phyloP scores from a whole-genome alignment of 2,888 invertebrate genomes.

The Lepidocyrtoides sp. region DNA sequence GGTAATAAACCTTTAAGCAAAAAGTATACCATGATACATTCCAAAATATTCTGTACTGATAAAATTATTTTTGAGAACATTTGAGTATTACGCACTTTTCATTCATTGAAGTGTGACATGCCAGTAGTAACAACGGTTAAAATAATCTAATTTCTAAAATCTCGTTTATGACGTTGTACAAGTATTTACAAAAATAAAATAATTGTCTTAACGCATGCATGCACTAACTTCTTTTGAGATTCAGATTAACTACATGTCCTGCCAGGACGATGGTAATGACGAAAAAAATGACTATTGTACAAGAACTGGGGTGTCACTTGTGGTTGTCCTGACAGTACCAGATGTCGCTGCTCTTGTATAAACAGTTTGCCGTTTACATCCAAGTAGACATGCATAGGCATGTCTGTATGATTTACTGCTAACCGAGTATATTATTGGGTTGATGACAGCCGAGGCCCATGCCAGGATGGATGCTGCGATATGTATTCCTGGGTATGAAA shows the following conservation, averaged over 20 bases:
- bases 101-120: too few species aligned
- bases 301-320: slow-evolving; percentile 60
- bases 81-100: too few species aligned
- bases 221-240: slow-evolving; percentile 51
- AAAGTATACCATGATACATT: too few species aligned
- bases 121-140: too few species aligned
- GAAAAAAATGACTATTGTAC: not conserved
- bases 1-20: too few species aligned
- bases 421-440: slow-evolving; percentile 96
- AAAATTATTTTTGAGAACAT: too few species aligned
- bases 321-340: slow-evolving; percentile 64
- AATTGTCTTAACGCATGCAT: too few species aligned
- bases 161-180: too few species aligned
- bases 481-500: slow-evolving; percentile 91
- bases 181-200: too few species aligned
- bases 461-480: slow-evolving; percentile 94
- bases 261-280: not conserved
- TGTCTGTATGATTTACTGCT: slow-evolving; percentile 94
- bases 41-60: too few species aligned
- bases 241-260: not conserved
- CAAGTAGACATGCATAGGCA: slow-evolving; percentile 86
- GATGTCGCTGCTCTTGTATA: slow-evolving; percentile 64
- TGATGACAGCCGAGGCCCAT: slow-evolving; percentile 96
- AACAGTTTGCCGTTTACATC: slow-evolving; percentile 69
- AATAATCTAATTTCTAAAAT: too few species aligned